Conservation (phyloP, 2,888 invertebrate genomes). For the Hypsopygia costalis region DNA sequence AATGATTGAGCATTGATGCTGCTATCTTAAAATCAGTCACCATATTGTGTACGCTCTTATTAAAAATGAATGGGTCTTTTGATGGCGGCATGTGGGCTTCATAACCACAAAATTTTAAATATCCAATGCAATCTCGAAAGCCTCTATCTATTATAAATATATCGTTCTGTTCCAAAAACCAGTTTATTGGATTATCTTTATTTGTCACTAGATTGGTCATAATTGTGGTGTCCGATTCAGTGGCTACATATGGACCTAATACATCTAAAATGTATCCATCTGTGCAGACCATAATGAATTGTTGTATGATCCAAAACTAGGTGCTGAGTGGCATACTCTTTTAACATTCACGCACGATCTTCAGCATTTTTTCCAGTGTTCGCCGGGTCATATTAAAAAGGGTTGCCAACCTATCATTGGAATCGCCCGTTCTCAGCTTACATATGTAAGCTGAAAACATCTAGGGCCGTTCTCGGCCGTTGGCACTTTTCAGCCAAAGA, state of each 20-base stretch:
- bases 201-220: not conserved
- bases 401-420: too few species aligned
- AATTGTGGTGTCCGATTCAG: not conserved
- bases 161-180: not conserved
- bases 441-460: too few species aligned
- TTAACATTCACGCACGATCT: not conserved
- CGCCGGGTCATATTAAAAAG: not conserved
- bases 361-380: not conserved
- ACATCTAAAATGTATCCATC: not conserved
- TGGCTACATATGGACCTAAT: not conserved
- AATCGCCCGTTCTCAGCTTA: too few species aligned
- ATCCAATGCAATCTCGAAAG: not conserved
- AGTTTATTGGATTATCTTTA: not conserved
- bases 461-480: too few species aligned
- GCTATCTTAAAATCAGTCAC: too few species aligned
- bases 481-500: too few species aligned
- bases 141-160: not conserved
- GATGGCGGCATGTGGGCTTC: not conserved
- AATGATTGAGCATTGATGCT: too few species aligned
- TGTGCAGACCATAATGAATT: not conserved
- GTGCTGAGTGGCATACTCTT: not conserved
- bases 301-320: not conserved
- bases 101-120: not conserved
- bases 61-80: not conserved
- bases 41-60: too few species aligned